phyloP scores from a whole-genome alignment of 2,888 invertebrate species.

The Pyrgus malvae region DNA sequence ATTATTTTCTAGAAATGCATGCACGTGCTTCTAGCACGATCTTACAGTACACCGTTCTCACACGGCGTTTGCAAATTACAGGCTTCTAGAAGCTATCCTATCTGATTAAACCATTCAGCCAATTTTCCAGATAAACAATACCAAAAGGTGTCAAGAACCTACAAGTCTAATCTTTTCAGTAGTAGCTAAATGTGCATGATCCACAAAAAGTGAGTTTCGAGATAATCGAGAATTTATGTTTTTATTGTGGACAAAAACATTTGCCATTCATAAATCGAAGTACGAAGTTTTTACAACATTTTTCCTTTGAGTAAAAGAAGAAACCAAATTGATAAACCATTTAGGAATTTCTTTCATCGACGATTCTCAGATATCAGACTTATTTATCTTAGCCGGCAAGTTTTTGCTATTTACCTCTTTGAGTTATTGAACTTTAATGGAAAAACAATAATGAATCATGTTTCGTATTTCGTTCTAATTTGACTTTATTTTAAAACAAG shows the following conservation, averaged over 20 bases:
- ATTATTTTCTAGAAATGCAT: conserved; percentile 71
- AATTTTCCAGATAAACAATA: conserved; percentile 1
- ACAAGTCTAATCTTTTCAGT: neutral
- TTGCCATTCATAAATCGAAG: conserved; percentile 25
- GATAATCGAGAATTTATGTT: conserved; percentile 24
- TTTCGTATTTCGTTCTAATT: neutral
- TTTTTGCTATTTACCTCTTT: conserved; percentile 17
- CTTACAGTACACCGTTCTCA: conserved; percentile 29
- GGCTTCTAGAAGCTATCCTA: conserved; percentile 14
- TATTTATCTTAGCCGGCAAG: conserved; percentile 18
- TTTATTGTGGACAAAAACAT: conserved; percentile 16
- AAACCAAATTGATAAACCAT: conserved; percentile 18
- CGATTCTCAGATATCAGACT: conserved; percentile 15
- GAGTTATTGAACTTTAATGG: conserved; percentile 7
- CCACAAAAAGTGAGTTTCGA: conserved; percentile 22
- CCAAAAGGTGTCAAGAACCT: conserved; percentile 3
- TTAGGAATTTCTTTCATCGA: conserved; percentile 24
- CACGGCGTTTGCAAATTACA: conserved; percentile 34
- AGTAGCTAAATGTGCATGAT: conserved; percentile 25
- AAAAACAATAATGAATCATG: neutral
- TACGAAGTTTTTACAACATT: conserved; percentile 17
- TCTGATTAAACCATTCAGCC: neutral
- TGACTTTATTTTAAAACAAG: too few relatives aligned
- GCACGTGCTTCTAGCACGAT: conserved; percentile 57
- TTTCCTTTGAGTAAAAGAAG: conserved; percentile 16